Percentiles rank a stretch among this genome's conserved stretches.
These are phyloP conservation scores for Rhabdomys pumilio DNA, from an alignment of 2,797 vertebrate species.

Conservation along the genomic window DNA sequence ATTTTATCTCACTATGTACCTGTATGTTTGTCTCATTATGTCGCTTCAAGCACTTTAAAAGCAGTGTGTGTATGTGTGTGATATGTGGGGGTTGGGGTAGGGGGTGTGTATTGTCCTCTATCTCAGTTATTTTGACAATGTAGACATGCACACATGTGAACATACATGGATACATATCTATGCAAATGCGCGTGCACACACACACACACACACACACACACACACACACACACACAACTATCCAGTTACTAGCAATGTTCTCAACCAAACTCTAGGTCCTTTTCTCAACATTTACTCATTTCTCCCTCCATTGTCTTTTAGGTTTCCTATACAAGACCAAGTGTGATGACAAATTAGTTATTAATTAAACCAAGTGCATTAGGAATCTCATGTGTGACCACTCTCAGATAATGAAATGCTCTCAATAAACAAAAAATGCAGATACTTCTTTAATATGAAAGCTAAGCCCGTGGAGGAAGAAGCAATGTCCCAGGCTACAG, in stretches of 20 bases:
- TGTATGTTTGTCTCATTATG: background rate
- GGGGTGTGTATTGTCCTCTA: background rate
- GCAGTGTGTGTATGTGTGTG: background rate
- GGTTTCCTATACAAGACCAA: background rate
- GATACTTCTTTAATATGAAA: background rate
- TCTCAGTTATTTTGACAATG: background rate
- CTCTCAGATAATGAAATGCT: background rate
- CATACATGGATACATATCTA: background rate
- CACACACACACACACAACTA: background rate
- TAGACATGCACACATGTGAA: background rate
- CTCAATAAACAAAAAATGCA: constrained; percentile 14
- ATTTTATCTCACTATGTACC: background rate
- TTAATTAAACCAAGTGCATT: background rate
- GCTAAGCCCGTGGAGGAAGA: background rate
- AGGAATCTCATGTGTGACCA: background rate
- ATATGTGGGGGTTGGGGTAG: too few relatives aligned
- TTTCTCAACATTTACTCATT: background rate
- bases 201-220: too few relatives aligned
- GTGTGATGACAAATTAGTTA: background rate
- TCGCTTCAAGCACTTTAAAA: background rate
- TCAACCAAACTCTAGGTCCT: background rate
- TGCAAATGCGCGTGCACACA: too few relatives aligned
- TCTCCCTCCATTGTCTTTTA: background rate
- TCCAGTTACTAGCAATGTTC: background rate
- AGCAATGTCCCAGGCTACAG: too few relatives aligned